Evolutionary conservation across 2,797 vertebrate genomes (phyloP), one percentile per base, ranked within the genome.

Genomic region (Enteromius mattozi): DNA sequence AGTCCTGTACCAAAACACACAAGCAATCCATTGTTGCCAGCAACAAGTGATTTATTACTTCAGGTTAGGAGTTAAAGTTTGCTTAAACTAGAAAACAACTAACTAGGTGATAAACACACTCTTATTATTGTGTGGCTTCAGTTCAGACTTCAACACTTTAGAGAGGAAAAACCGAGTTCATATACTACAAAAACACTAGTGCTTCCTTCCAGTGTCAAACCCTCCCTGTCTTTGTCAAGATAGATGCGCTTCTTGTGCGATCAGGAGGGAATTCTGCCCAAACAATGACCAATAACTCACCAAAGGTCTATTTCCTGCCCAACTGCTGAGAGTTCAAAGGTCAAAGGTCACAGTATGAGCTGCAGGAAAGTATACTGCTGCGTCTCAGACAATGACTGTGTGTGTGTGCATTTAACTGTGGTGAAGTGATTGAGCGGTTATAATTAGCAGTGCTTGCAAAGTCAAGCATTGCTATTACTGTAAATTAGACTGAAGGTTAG

Each of bases 211-310:
- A 56, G 51, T 21, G 63, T 40, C 66, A 69, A 4, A 69, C 10
- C 16, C 45, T 30, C 68, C 68, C 68, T 0, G 40, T 7, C n/a
- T 70, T 16, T 42, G 6, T 24, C 10, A 54, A 63, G 56, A 80
- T 7, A 24, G 65, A 77, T 40, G 75, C n/a, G 1, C 33, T 69
- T 69, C 78, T 13, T 27, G 19, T 24, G 63, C 35, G 45, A 27
- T 17, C 21, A 19, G n/a, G n/a, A 70, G 16, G 16, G 16, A 72
- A 45, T 71, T 70, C 51, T 56, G 35, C 66, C 24, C 24, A 63
- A 21, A 78, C 54, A 63, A 61, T 72, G 40, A 47, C 7, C 80
- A 45, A 81, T 72, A 81, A 72, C 56, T 72, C 69, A 72, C 13
- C 10, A 10, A 35, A 71, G 4, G 17, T 49, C 54, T 47, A 59